A percentile compares a stretch with the other conserved stretches of the same genome.
Evolutionary conservation across 2,888 invertebrate species (phyloP).

Genomic region (Ommatoiulus sabulosus): DNA sequence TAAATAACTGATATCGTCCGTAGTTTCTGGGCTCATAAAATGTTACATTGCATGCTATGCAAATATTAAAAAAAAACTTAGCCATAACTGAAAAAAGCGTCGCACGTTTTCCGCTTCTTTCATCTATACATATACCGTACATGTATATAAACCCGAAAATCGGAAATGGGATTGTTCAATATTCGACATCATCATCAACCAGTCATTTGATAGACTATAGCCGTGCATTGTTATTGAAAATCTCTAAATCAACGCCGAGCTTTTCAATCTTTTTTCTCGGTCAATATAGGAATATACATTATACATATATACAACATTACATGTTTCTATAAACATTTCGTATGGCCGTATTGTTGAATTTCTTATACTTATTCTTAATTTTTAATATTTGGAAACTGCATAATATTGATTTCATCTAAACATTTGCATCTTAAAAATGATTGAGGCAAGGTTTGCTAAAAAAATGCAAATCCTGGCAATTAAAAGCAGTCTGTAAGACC

Average conservation of each 20-base stretch:
- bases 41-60: constrained; percentile 4
- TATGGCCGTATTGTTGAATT: not conserved
- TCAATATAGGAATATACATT: no score
- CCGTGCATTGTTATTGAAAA: not conserved
- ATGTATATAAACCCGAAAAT: not conserved
- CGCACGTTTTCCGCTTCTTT: not conserved
- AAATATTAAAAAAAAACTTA: not conserved
- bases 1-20: constrained; percentile 6
- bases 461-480: no score
- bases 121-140: not conserved
- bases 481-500: no score
- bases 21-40: not conserved
- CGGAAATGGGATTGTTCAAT: constrained; percentile 17
- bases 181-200: not conserved
- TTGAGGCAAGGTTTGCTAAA: no score
- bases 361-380: not conserved
- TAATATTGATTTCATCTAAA: not conserved
- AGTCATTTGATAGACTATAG: not conserved
- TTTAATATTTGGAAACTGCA: not conserved
- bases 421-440: no score
- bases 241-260: not conserved
- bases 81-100: not conserved
- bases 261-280: not conserved
- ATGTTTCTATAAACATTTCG: not conserved
- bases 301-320: no score